Conservation (phyloP, 1,140 invertebrate species). For the Philaenus spumarius region DNA sequence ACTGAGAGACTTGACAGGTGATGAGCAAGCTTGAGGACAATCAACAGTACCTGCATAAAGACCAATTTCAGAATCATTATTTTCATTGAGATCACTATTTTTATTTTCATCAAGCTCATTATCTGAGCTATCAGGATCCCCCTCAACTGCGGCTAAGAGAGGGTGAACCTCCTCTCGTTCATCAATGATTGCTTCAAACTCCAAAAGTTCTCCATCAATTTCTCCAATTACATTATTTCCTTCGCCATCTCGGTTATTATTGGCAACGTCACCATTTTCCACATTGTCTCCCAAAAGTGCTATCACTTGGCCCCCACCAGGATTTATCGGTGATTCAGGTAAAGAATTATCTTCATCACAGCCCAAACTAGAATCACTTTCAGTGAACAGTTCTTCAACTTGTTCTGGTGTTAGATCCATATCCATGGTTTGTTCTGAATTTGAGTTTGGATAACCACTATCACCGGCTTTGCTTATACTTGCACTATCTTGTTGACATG, state of each 20-base stretch:
- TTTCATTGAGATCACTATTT: background rate
- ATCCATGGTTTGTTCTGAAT: slow-evolving; percentile 38
- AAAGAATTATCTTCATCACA: slow-evolving; percentile 21
- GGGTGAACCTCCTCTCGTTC: background rate
- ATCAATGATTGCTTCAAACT: slow-evolving; percentile 15
- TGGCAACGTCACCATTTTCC: slow-evolving; percentile 48
- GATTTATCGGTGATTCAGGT: slow-evolving; percentile 6
- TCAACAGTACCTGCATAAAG: background rate
- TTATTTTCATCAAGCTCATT: background rate
- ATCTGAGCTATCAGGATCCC: background rate
- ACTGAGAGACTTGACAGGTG: background rate
- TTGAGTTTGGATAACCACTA: slow-evolving; percentile 46
- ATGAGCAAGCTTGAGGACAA: background rate
- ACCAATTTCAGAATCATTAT: too few relatives aligned
- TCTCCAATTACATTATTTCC: slow-evolving; percentile 43
- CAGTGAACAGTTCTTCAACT: slow-evolving; percentile 28
- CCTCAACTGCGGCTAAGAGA: background rate
- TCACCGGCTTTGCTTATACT: slow-evolving; percentile 36
- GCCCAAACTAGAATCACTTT: slow-evolving; percentile 25
- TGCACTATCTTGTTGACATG: slow-evolving; percentile 1
- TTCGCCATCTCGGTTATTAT: slow-evolving; percentile 48
- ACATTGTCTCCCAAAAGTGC: slow-evolving; percentile 30
- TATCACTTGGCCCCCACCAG: background rate
- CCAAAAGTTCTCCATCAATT: slow-evolving; percentile 22
- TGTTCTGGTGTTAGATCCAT: slow-evolving; percentile 32